These are phyloP conservation scores for Drosophila cognata DNA, from an alignment of 2,888 invertebrate species.

Conservation along the genomic window DNA sequence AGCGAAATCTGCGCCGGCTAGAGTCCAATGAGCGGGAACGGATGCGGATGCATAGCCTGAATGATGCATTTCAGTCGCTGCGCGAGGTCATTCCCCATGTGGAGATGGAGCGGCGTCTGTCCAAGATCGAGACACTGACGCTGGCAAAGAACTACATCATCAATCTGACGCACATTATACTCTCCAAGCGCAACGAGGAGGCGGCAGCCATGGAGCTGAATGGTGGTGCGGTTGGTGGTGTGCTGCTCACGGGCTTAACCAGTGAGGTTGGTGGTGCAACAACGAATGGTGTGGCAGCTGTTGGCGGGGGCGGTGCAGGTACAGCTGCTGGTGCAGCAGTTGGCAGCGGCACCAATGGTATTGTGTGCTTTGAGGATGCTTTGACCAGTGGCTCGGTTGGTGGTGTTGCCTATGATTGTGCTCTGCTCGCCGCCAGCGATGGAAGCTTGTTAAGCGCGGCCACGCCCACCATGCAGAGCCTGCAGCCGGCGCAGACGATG, in stretches of 20 bases:
- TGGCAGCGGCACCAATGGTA: slow-evolving; percentile 35
- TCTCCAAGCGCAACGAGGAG: slow-evolving; percentile 89
- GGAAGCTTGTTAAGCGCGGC: slow-evolving; percentile 62
- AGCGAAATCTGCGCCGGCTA: slow-evolving; percentile 92
- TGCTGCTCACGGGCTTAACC: slow-evolving; percentile 55
- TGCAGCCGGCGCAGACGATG: slow-evolving; percentile 71
- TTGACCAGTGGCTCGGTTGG: slow-evolving; percentile 45
- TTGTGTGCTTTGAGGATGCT: slow-evolving; percentile 75
- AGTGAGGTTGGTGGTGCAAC: slow-evolving; percentile 45
- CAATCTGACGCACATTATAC: slow-evolving; percentile 94
- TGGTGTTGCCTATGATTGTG: slow-evolving; percentile 79
- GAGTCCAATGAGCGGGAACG: slow-evolving; percentile 96
- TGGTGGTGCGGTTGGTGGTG: slow-evolving; percentile 72
- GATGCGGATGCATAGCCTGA: slow-evolving; percentile 96
- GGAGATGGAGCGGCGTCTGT: slow-evolving; percentile 92
- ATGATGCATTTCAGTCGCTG: slow-evolving; percentile 94
- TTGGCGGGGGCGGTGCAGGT: background rate
- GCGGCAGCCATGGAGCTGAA: slow-evolving; percentile 81
- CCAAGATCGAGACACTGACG: slow-evolving; percentile 95
- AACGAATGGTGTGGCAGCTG: slow-evolving; percentile 16
- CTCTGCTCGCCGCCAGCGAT: slow-evolving; percentile 75
- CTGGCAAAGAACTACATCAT: slow-evolving; percentile 96
- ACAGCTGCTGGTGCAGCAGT: slow-evolving; percentile 38
- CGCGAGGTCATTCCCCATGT: slow-evolving; percentile 95
- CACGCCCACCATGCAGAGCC: slow-evolving; percentile 72